Conservation (phyloP, 2,797 vertebrate genomes). For the Fundulus diaphanus region DNA sequence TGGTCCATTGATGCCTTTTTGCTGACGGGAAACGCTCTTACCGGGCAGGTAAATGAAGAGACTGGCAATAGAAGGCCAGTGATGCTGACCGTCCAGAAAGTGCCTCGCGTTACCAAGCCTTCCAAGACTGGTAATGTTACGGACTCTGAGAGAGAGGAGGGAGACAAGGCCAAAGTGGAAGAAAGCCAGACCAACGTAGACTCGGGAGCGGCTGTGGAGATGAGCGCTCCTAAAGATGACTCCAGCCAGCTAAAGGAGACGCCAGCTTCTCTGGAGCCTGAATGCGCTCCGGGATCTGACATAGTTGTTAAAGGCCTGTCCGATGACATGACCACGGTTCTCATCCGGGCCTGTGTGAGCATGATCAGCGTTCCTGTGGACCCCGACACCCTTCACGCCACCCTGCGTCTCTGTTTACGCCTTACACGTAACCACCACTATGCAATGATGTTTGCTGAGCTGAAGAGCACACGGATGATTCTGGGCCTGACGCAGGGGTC, state of each 20-base stretch:
- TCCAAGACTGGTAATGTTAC: conserved; percentile 83
- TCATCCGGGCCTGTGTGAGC: conserved; percentile 94
- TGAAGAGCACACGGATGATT: conserved; percentile 96
- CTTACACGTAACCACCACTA: conserved; percentile 94
- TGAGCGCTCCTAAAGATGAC: conserved; percentile 81
- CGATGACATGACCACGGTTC: conserved; percentile 91
- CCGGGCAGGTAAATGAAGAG: conserved; percentile 92
- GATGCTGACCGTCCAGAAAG: conserved; percentile 92
- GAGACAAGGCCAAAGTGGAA: conserved; percentile 78
- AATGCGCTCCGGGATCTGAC: conserved; percentile 65
- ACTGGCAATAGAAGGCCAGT: conserved; percentile 94
- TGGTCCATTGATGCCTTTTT: neutral
- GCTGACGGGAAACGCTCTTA: conserved; percentile 10
- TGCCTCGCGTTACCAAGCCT: conserved; percentile 86
- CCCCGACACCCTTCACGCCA: conserved; percentile 95
- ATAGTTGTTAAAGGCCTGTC: conserved; percentile 91
- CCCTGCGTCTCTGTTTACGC: conserved; percentile 92
- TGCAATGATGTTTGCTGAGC: conserved; percentile 96
- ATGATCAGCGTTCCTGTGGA: conserved; percentile 97
- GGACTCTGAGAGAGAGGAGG: conserved; percentile 89
- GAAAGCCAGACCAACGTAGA: conserved; percentile 75
- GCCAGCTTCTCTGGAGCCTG: conserved; percentile 60
- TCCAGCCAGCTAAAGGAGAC: conserved; percentile 74
- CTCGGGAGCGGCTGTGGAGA: conserved; percentile 76
- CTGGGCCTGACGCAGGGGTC: conserved; percentile 92